Evolutionary conservation across 2,113 vertebrate genomes (phyloP).

Genomic region (Sarotherodon lohbergeri): DNA sequence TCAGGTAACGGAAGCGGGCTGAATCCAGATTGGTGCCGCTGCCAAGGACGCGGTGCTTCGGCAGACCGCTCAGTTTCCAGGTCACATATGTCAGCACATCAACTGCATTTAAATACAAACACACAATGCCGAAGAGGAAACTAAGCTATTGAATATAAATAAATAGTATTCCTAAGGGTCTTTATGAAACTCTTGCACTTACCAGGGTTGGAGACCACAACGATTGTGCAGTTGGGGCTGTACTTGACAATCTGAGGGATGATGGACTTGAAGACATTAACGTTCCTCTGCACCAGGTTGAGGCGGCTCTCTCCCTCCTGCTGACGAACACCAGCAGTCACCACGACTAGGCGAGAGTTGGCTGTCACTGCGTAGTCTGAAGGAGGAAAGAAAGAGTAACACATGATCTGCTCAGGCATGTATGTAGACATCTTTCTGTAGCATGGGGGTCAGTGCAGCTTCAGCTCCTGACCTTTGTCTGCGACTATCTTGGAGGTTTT

Average conservation of each 20-base stretch:
- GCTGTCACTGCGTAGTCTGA: conserved; percentile 90
- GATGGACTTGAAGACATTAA: conserved; percentile 93
- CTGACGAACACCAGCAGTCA: conserved; percentile 93
- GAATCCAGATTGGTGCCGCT: conserved; percentile 97
- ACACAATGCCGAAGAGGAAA: neutral
- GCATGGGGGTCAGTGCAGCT: neutral
- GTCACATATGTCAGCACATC: conserved; percentile 95
- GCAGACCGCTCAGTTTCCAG: conserved; percentile 97
- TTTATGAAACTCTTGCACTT: neutral
- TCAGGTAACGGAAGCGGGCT: conserved; percentile 89
- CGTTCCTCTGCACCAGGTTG: conserved; percentile 95
- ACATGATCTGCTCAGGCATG: neutral
- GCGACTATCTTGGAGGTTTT: conserved; percentile 90
- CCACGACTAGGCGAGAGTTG: conserved; percentile 90
- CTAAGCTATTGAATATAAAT: neutral
- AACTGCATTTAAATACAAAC: conserved; percentile 67
- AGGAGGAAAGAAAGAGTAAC: neutral
- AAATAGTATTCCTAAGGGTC: neutral
- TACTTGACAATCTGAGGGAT: conserved; percentile 92
- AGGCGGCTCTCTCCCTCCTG: conserved; percentile 96
- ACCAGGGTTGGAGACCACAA: conserved; percentile 98
- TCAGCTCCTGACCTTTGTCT: conserved; percentile 79
- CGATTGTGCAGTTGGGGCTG: conserved; percentile 87
- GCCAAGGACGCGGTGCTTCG: conserved; percentile 92
- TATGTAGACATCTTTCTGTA: neutral